These are phyloP conservation scores for Trinorchestia longiramus DNA, from an alignment of 1,140 invertebrate species.

Conservation along the genomic window DNA sequence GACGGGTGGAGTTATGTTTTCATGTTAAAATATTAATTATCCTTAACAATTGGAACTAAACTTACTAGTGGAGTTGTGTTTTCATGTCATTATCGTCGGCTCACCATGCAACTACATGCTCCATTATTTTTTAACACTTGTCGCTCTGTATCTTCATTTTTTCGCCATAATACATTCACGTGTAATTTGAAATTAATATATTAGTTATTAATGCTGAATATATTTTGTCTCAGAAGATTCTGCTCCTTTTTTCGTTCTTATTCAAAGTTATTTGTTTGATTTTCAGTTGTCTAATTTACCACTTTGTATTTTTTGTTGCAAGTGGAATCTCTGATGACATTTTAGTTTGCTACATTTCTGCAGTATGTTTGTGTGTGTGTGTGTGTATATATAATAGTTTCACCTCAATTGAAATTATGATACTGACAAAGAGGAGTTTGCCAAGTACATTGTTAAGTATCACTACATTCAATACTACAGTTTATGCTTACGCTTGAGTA, in stretches of 20 bases:
- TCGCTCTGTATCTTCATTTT: background rate
- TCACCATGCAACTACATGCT: background rate
- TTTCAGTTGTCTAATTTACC: background rate
- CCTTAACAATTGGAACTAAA: background rate
- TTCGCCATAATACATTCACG: background rate
- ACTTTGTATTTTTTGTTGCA: background rate
- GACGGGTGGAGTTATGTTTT: background rate
- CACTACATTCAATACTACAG: background rate
- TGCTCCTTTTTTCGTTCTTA: background rate
- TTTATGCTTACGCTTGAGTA: background rate
- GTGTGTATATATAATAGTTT: background rate
- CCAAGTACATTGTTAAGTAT: background rate
- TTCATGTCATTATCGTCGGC: background rate
- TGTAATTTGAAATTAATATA: background rate
- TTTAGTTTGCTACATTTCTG: background rate
- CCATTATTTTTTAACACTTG: background rate
- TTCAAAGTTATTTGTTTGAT: background rate
- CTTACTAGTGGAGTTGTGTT: background rate
- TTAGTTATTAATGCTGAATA: background rate
- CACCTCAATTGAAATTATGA: background rate
- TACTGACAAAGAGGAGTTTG: background rate
- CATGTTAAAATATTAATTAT: background rate
- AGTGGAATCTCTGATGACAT: background rate
- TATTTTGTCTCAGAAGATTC: background rate
- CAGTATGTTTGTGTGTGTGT: background rate